Base-by-base conservation (phyloP, 2,113 vertebrate genomes). In the Aythya baeri region DNA sequence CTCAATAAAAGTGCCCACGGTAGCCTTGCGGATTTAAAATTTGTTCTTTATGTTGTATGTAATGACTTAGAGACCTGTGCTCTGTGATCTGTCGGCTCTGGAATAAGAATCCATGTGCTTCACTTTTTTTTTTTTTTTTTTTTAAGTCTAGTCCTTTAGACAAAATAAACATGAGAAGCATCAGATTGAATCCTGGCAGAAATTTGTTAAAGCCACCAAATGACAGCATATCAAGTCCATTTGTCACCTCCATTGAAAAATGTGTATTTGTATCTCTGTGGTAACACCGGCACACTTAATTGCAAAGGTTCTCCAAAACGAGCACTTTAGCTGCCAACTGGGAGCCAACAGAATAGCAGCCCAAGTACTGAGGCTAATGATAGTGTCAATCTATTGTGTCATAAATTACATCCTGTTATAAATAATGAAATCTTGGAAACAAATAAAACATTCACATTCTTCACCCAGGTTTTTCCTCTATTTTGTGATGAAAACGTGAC, bases 391-490 rank as follows among this genome's bases (percentile, higher is more conserved):
- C 92, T 76, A 76, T 92, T 91, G 67, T 95, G 62, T 89, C 74
- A 93, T 74, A 97, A 96, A 96, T 96, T 96, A 95, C 62, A 97
- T 87, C 83, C 92, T 95, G 66, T 66, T 95, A 82, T 67, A 89
- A 92, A 96, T 96, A 93, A 95, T 96, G 86, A 94, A 97, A 89
- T 94, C 77, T 78, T 83, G 63, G 88, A 96, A 93, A 94, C 71
- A 92, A 96, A 87, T 55, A 85, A 46, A 91, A 34, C 71, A 73
- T 63, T 89, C 3, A 2, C 22, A 31, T 89, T 85, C 73, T 96
- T 87, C 41, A 66, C 17, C 9, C 55, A 63, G 22, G 17, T 73
- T 92, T 93, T 89, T 38, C 54, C 32, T 91, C 55, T 91, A 11
- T 68, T 96, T 91, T 97, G 72, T 88, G 36, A 77, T 83, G 91